A percentile compares a stretch with the other conserved stretches of the same genome.
Conservation (phyloP, 1,140 invertebrate species). For the Zaprionus davidi region DNA sequence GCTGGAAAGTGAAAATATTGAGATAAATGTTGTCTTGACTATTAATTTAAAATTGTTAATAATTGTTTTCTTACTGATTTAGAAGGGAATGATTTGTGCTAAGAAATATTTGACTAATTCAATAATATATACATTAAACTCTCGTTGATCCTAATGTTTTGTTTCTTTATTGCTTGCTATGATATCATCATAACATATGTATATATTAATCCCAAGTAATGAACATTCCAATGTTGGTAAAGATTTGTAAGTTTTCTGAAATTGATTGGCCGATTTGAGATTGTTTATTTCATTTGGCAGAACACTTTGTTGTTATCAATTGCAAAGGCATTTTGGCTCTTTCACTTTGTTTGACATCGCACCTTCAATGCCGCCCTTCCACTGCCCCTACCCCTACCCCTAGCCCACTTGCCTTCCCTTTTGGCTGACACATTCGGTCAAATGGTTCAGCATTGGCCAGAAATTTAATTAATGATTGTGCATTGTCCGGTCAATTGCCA, state of each 20-base stretch:
- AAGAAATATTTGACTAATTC: too few relatives aligned
- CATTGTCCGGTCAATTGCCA: slow-evolving; percentile 74
- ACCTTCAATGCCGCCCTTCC: not conserved
- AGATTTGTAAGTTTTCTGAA: not conserved
- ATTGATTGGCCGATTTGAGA: slow-evolving; percentile 10
- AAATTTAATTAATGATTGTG: slow-evolving; percentile 81
- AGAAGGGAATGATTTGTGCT: not conserved
- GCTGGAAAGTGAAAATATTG: slow-evolving; percentile 7
- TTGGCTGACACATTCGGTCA: slow-evolving; percentile 36
- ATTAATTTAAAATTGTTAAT: not conserved
- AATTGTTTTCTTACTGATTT: not conserved
- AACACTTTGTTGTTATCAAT: slow-evolving; percentile 35
- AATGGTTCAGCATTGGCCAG: slow-evolving; percentile 57
- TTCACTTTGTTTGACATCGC: slow-evolving; percentile 36
- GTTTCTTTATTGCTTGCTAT: not conserved
- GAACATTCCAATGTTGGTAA: not conserved
- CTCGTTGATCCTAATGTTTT: not conserved
- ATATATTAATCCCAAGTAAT: not conserved
- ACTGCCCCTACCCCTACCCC: not conserved
- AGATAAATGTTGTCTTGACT: not conserved
- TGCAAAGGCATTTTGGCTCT: slow-evolving; percentile 39
- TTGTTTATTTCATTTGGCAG: slow-evolving; percentile 4
- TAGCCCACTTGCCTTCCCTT: not conserved
- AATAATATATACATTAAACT: not conserved
- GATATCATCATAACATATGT: too few relatives aligned